phyloP scores from a whole-genome alignment of 2,113 vertebrate species.

The Furnarius figulus region DNA sequence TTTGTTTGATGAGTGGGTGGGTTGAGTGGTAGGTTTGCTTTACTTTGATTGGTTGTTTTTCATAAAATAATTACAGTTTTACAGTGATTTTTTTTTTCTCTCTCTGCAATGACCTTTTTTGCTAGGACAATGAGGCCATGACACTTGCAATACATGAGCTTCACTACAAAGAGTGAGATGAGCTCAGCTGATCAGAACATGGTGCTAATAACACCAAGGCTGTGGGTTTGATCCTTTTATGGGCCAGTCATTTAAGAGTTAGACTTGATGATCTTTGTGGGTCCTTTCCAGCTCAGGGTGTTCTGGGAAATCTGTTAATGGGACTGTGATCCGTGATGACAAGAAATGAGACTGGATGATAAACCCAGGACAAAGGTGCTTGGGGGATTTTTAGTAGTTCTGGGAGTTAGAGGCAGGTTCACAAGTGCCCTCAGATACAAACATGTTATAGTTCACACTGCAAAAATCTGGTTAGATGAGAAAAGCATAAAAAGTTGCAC shows the following conservation, averaged over 20 bases:
- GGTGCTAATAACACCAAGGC: background rate
- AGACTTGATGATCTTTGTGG: background rate
- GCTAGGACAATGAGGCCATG: background rate
- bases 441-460: background rate
- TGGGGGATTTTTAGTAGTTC: background rate
- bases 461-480: background rate
- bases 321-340: background rate
- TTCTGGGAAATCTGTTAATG: background rate
- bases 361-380: background rate
- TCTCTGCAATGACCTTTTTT: slow-evolving; percentile 19
- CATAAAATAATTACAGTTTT: slow-evolving; percentile 9
- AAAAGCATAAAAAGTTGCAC: background rate
- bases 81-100: background rate
- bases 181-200: background rate
- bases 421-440: background rate
- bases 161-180: background rate
- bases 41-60: background rate
- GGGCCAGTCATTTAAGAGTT: background rate
- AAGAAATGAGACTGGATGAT: background rate
- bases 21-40: background rate
- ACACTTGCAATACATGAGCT: background rate
- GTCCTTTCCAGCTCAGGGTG: background rate
- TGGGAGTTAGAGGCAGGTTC: background rate
- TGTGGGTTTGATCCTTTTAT: background rate
- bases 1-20: background rate